Evolutionary conservation across 2,113 vertebrate species (phyloP).

Genomic region (Paramormyrops kingsleyae): DNA sequence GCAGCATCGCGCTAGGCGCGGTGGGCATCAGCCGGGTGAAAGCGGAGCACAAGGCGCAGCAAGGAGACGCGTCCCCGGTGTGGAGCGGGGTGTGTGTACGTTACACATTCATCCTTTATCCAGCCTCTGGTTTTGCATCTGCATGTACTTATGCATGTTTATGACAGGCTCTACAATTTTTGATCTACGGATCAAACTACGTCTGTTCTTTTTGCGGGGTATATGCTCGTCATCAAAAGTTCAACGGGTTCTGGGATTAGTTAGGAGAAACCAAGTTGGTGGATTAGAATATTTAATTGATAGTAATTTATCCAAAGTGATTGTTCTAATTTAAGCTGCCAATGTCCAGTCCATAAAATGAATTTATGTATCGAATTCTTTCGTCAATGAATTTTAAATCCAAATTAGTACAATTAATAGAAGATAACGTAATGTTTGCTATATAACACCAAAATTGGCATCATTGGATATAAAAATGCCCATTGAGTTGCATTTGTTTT

Average conservation of each 20-base stretch:
- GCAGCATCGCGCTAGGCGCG: conserved; percentile 92
- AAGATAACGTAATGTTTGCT: not conserved
- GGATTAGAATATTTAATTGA: not conserved
- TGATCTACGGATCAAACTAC: not conserved
- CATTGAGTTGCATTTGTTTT: not conserved
- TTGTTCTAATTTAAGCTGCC: not conserved
- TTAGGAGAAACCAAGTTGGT: not conserved
- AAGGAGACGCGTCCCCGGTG: conserved; percentile 96
- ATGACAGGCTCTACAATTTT: not conserved
- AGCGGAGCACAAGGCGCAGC: conserved; percentile 76
- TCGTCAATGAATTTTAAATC: not conserved
- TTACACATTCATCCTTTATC: conserved; percentile 75
- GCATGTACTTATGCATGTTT: conserved; percentile 1
- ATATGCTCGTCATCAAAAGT: not conserved
- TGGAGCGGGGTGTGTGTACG: conserved; percentile 99
- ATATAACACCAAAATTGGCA: not conserved
- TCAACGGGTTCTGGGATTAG: not conserved
- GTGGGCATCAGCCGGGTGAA: conserved; percentile 86
- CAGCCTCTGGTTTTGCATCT: not conserved
- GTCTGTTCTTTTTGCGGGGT: not conserved
- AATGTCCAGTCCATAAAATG: not conserved
- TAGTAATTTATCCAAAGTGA: not conserved
- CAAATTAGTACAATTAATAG: not conserved
- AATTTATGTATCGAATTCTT: not conserved
- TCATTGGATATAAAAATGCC: not conserved